A percentile compares a stretch with the other conserved stretches of the same genome.
Conservation (phyloP, 2,888 invertebrate species). For the Ormyrus rosae region DNA sequence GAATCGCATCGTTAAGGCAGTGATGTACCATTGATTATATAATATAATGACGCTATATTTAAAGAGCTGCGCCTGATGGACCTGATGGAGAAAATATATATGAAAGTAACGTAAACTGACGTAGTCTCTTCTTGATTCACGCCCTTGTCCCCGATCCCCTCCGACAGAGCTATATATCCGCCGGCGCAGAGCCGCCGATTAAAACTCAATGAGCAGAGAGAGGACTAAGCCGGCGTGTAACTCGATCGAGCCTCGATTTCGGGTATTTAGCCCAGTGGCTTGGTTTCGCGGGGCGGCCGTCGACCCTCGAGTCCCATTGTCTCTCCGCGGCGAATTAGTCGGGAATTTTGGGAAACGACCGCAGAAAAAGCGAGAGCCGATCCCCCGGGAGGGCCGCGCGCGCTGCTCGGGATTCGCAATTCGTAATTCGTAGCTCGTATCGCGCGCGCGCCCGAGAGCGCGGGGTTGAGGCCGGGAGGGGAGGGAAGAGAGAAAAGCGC, state of each 20-base stretch:
- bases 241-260: slow-evolving; percentile 70
- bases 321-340: background rate
- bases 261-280: slow-evolving; percentile 63
- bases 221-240: slow-evolving; percentile 68
- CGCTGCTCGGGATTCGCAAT: slow-evolving; percentile 19
- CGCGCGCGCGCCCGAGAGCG: background rate
- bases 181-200: slow-evolving; percentile 41
- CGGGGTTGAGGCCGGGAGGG: too few relatives aligned
- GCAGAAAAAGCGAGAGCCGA: background rate
- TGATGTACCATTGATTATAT: slow-evolving; percentile 54
- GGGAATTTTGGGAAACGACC: background rate
- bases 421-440: slow-evolving; percentile 70
- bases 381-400: slow-evolving; percentile 10
- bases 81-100: slow-evolving; percentile 39
- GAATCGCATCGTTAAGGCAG: slow-evolving; percentile 27
- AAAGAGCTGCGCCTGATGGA: slow-evolving; percentile 41
- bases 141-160: background rate
- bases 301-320: background rate
- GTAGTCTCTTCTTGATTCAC: slow-evolving; percentile 20
- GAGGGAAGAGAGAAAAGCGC: slow-evolving; percentile 46
- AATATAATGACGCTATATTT: slow-evolving; percentile 52
- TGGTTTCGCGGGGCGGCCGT: slow-evolving; percentile 60
- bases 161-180: background rate
- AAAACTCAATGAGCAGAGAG: slow-evolving; percentile 64
- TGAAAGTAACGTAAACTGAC: slow-evolving; percentile 31